phyloP scores from a whole-genome alignment of 2,888 invertebrate genomes.

The Colletes collaris region DNA sequence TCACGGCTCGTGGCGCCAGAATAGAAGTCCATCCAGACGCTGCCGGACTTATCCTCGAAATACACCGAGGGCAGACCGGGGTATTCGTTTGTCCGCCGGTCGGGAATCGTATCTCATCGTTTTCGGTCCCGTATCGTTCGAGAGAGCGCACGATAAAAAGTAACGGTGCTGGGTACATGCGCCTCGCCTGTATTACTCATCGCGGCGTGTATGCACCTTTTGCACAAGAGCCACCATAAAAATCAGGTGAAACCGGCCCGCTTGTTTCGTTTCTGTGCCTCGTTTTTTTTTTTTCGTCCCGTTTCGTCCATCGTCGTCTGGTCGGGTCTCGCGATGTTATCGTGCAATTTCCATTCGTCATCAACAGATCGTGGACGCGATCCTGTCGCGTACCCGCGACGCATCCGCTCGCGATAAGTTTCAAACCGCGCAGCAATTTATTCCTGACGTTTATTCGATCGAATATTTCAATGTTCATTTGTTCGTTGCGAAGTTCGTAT shows the following conservation, averaged over 20 bases:
- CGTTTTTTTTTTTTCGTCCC: not conserved
- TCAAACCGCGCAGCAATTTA: no score
- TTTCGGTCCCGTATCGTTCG: conserved; percentile 1
- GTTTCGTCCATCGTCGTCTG: conserved; percentile 2
- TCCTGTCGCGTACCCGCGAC: conserved; percentile 10
- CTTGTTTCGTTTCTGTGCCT: conserved; percentile 20
- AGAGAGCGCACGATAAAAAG: conserved; percentile 43
- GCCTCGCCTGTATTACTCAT: conserved; percentile 41
- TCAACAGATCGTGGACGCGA: conserved; percentile 33
- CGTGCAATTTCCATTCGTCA: conserved; percentile 55
- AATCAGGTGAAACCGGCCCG: conserved; percentile 42
- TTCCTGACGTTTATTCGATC: no score
- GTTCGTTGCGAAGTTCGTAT: no score
- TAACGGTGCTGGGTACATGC: conserved; percentile 37
- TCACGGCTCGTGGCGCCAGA: conserved; percentile 33
- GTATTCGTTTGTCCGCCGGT: conserved; percentile 11
- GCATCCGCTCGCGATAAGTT: not conserved
- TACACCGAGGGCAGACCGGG: not conserved
- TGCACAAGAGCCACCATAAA: conserved; percentile 48
- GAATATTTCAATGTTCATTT: no score
- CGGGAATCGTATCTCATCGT: conserved; percentile 39
- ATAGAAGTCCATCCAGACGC: conserved; percentile 44
- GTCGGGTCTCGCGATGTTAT: conserved; percentile 39
- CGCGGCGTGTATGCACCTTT: conserved; percentile 21
- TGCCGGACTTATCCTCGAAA: not conserved